Evolutionary conservation across 1,140 invertebrate species (phyloP), one percentile per base, ranked within the genome.

Genomic region (Hestina assimilis): DNA sequence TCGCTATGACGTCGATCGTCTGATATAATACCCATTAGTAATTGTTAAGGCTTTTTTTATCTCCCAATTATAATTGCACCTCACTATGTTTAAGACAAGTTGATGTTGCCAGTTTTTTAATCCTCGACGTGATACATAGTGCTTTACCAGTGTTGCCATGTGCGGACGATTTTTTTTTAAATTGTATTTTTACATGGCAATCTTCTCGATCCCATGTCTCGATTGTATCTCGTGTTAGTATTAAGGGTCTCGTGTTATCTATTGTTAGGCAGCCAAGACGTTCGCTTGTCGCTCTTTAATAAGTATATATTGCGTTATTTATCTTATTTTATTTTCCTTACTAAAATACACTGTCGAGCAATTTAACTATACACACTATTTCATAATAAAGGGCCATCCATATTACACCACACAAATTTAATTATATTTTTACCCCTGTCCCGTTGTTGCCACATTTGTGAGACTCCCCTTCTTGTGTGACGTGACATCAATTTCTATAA

Each of bases 201-300:
- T 40, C 9, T 21, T 24, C 24, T 48, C 45, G 42, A 23, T 56
- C 45, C 51, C 48, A 35, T 43, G 51, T 54, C 61, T 72, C 69
- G 50, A 69, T 71, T 69, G 69, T 79, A 79, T 81, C 65, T 71
- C 69, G 73, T 76, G 64, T 73, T 83, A 83, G 77, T 65, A 63
- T 59, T 83, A 85, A 84, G 79, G 72, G 74, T 82, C 66, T 81
- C 79, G 79, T 84, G 84, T 87, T 87, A 82, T 80, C 76, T 87
- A 85, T 75, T 85, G 60, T 82, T 84, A 87, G 77, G 72, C 74
- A 79, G 78, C 73, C 82, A 75, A 79, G 69, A 69, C 77, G 61
- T 69, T 80, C 79, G 82, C 82, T 83, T 84, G 55, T 73, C 62
- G 75, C 79, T 70, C 66, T 70, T 26, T 69, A 72, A 46, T 74